Conservation (phyloP, 2,113 vertebrate genomes). For the Bufo bufo region DNA sequence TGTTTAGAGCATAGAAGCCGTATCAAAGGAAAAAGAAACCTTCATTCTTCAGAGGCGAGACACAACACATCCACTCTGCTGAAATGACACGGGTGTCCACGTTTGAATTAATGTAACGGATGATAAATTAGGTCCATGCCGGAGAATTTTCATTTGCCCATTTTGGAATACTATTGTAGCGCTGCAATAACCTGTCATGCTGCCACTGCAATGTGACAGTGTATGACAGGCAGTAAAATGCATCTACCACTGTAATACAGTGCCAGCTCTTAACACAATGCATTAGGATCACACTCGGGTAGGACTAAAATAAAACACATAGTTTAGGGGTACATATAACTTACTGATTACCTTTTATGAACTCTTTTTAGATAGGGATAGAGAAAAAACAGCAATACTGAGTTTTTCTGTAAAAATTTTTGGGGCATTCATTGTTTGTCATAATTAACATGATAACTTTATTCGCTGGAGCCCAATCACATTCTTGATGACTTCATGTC, state of each 20-base stretch:
- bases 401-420: too few species aligned
- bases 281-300: not conserved
- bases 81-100: not conserved
- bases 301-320: not conserved
- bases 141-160: not conserved
- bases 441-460: too few species aligned
- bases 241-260: not conserved
- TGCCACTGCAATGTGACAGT: not conserved
- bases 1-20: not conserved
- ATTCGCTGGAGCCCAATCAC: too few species aligned
- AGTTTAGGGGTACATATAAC: not conserved
- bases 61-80: not conserved
- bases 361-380: too few species aligned
- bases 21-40: not conserved
- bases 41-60: not conserved
- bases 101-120: not conserved
- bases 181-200: not conserved
- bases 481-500: too few species aligned
- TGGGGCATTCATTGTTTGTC: too few species aligned
- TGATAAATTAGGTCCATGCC: constrained; percentile 6
- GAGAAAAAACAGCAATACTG: too few species aligned
- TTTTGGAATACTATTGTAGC: not conserved
- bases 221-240: not conserved
- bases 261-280: not conserved
- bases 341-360: too few species aligned